These are phyloP conservation scores for Neuroscelio doddi DNA, from an alignment of 2,888 invertebrate genomes.

Conservation along the genomic window DNA sequence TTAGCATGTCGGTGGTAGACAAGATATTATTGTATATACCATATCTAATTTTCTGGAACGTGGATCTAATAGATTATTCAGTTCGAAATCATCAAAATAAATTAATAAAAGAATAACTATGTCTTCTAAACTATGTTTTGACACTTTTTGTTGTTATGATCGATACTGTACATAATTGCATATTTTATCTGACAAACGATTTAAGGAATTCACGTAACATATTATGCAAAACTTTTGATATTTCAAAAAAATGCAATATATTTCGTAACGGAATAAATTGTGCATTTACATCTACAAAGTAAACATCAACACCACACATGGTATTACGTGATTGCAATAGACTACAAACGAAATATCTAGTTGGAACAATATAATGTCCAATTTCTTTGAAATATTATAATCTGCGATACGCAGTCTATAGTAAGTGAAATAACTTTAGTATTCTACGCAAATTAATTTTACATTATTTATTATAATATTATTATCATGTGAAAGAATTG, in stretches of 20 bases:
- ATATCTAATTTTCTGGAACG: slow-evolving; percentile 53
- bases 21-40: slow-evolving; percentile 46
- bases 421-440: too few relatives aligned
- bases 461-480: too few relatives aligned
- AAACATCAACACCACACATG: too few relatives aligned
- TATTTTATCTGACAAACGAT: slow-evolving; percentile 1
- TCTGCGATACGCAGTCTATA: too few relatives aligned
- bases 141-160: slow-evolving; percentile 12
- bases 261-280: slow-evolving; percentile 3
- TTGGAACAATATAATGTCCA: too few relatives aligned
- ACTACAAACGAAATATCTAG: too few relatives aligned
- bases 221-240: slow-evolving; percentile 19
- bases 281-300: too few relatives aligned
- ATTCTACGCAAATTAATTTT: too few relatives aligned
- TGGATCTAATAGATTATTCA: slow-evolving; percentile 47
- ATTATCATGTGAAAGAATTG: too few relatives aligned
- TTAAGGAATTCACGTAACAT: slow-evolving; percentile 20
- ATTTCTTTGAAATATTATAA: too few relatives aligned
- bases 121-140: slow-evolving; percentile 16
- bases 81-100: slow-evolving; percentile 52
- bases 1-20: slow-evolving; percentile 42
- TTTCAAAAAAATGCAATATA: slow-evolving; percentile 3
- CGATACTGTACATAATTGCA: slow-evolving; percentile 22
- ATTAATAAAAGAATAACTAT: slow-evolving; percentile 39
- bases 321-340: too few relatives aligned